Evolutionary conservation across 2,113 vertebrate genomes (phyloP).

Genomic region (Caracal caracal): DNA sequence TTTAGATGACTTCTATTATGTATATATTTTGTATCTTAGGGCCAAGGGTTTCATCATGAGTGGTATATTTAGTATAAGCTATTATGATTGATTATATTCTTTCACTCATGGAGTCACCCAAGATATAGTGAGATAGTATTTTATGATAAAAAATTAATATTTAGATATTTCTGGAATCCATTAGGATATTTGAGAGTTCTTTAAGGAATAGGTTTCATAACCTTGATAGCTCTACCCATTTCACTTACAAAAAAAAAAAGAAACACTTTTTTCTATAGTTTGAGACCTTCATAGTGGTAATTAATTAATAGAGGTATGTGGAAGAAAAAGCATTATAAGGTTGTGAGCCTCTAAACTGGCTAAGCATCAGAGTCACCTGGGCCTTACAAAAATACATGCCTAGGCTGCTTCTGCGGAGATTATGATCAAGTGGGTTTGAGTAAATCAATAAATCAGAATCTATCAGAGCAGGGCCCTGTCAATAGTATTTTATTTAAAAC

Average conservation of each 20-base stretch:
- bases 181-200: slow-evolving; percentile 68
- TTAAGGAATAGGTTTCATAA: slow-evolving; percentile 66
- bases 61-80: slow-evolving; percentile 72
- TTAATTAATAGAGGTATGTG: not conserved
- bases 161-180: slow-evolving; percentile 74
- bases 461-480: not conserved
- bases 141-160: slow-evolving; percentile 81
- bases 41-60: slow-evolving; percentile 74
- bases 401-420: not conserved
- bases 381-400: not conserved
- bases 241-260: not conserved
- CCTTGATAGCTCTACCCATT: not conserved
- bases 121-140: slow-evolving; percentile 73
- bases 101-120: slow-evolving; percentile 76
- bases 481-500: not conserved
- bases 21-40: slow-evolving; percentile 2
- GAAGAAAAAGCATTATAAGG: not conserved
- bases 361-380: not conserved
- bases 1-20: not conserved
- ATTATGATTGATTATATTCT: slow-evolving; percentile 81
- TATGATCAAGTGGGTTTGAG: not conserved
- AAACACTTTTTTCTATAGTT: not conserved
- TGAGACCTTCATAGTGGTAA: not conserved
- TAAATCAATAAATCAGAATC: slow-evolving; percentile 1
- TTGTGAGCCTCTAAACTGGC: not conserved